Evolutionary conservation across 2,113 vertebrate species (phyloP), one percentile per base, ranked within the genome.

Genomic region (Siniperca chuatsi): DNA sequence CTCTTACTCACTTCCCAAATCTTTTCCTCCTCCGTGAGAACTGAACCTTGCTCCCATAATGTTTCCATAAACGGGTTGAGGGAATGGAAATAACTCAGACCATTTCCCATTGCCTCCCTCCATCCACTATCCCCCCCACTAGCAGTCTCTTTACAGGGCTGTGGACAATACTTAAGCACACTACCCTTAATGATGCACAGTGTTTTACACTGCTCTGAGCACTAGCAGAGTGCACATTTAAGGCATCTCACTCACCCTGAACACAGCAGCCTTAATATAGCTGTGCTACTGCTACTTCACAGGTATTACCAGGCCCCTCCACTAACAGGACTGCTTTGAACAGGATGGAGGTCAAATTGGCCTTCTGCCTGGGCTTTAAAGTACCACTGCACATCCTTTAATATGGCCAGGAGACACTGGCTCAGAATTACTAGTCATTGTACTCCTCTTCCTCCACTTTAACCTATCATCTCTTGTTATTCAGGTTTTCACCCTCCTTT

Each of bases 71-170:
- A 92, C 73, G 80, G 90, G 89, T 71, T 93, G 92, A 94, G 93
- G 86, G 92, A 95, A 95, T 96, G 95, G 94, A 96, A 96, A 94
- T 93, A 93, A 86, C 92, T 92, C 70, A 2, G 92, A 86, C 91
- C 85, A 83, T 92, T 93, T 93, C 92, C 90, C 83, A 79, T 70
- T 37, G 78, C 81, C 85, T 92, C 85, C 82, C 78, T 74, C 83
- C 35, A 64, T 89, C 71, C 75, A 67, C 76, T 68, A 83, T 78
- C 72, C 83, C 82, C 29, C 75, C 66, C 50, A 52, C 73, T 40
- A 35, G 72, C 76, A 76, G 78, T 82, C 64, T 81, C 80, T 92
- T 89, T 78, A 40, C 70, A 69, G 85, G 77, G 75, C 86, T 68
- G 42, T 48, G 77, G 88, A 89, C 89, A 58, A 50, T 81, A 81